Base-by-base conservation (phyloP, 2,797 vertebrate species). In the Sebastes hubbsi region DNA sequence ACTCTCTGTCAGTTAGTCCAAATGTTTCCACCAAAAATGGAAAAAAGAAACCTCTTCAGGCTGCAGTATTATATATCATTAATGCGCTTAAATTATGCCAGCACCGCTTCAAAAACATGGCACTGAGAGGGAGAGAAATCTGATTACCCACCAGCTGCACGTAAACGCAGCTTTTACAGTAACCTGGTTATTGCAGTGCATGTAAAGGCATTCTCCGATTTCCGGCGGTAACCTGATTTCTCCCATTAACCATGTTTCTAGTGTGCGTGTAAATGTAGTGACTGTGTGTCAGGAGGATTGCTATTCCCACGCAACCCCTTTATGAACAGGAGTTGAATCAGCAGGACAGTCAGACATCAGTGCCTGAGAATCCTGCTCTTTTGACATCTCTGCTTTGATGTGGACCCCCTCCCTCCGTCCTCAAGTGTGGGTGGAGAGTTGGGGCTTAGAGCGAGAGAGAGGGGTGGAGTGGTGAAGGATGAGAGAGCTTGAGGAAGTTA, bases 381-480 rank as follows among this genome's bases (percentile, higher is more conserved):
- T 88, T 88, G 91, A 94, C 90, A 92, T 91, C 79, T 52, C 82
- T 32, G 86, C 94, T 95, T 95, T 95, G 93, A 95, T 89, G 94
- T 95, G 87, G 83, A 91, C 92, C 88, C 88, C 91, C 91, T 87
- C 89, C 92, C 86, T 83, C 88, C 36, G 86, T 89, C 85, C 85
- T 89, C 70, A 61, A 90, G 87, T 85, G 88, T 87, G 92, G 89
- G 87, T 79, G 91, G 90, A 91, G 92, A 89, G 82, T 77, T 65
- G 76, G 83, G 85, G 81, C 87, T 91, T 66, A 81, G 80, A 88
- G 72, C 1, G 66, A 85, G 74, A 84, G 76, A 81, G 89, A 67
- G 80, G 79, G 83, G 78, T 78, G 88, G 84, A 83, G 89, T 80
- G 86, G 82, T 72, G 82, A 88, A 75, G 86, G 81, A 89, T 80